Base-by-base conservation (phyloP, 1,140 invertebrate genomes). In the Seison nebaliae region DNA sequence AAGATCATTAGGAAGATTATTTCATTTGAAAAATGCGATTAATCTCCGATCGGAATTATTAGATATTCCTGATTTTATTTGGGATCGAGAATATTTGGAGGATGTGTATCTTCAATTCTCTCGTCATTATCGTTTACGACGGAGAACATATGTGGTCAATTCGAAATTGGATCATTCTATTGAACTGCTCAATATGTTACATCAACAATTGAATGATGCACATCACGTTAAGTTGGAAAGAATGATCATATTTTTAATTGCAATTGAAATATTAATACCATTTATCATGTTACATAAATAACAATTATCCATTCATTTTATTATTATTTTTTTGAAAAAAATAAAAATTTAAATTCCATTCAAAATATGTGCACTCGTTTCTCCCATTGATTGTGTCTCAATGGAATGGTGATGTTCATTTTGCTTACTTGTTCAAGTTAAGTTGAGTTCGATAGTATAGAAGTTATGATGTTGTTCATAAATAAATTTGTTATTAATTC, bases 31-130 rank as follows among this genome's bases (percentile, higher is more conserved):
- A 24, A 55, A 45, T 30, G 41, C 29, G n/a, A 24, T 42, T 9
- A 35, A 24, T 42, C 21, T 43, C n/a, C 33, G 24, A 44, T 88
- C 81, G 0, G 81, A 91, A 59, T 60, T 88, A 5, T 53, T 91
- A 26, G 81, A 88, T 53, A 79, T 75, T 0, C 83, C 84, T 0
- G 84, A 93, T 59, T 88, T 88, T 57, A 91, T 91, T 53, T 93
- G 84, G 83, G 81, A 91, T 47, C 67, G 76, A 34, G 76, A 84
- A 47, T 63, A 74, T 24, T 61, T 88, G 4, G 37, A 39, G 24
- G 20, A 11, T 19, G 14, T 39, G n/a, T 39, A 39, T 41, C 64
- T 70, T 33, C 69, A 71, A 48, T 73, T 71, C 0, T 76, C 71
- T 42, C 65, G 66, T 15, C 75, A 86, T 61, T 74, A 88, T 44